phyloP scores from a whole-genome alignment of 2,113 vertebrate genomes.

The Plotosus lineatus region DNA sequence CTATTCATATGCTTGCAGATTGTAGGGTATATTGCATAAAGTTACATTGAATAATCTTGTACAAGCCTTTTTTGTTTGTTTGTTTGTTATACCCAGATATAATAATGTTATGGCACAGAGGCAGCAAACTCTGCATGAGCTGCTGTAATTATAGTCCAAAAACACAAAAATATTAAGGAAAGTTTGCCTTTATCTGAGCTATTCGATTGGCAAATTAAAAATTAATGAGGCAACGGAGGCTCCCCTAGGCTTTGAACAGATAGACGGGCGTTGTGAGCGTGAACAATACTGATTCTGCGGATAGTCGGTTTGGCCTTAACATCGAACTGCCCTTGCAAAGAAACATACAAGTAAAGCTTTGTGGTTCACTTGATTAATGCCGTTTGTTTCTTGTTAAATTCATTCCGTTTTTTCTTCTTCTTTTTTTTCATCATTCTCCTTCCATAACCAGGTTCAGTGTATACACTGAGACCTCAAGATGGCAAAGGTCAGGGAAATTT shows the following conservation, averaged over 20 bases:
- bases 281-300: constrained; percentile 51
- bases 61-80: background rate
- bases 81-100: background rate
- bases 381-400: constrained; percentile 52
- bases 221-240: constrained; percentile 72
- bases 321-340: constrained; percentile 19
- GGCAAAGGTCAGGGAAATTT: background rate
- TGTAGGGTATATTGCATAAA: background rate
- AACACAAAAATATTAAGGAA: constrained; percentile 60
- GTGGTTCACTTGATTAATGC: constrained; percentile 9
- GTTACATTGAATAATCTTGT: background rate
- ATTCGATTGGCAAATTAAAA: constrained; percentile 78
- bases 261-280: constrained; percentile 55
- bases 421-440: background rate
- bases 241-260: constrained; percentile 55
- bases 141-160: constrained; percentile 43
- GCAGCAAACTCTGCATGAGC: constrained; percentile 21
- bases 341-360: constrained; percentile 36
- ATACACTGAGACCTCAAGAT: background rate
- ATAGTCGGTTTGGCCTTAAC: constrained; percentile 56
- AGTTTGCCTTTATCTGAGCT: constrained; percentile 69
- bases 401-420: constrained; percentile 27
- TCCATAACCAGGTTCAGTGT: background rate
- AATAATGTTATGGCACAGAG: constrained; percentile 22
- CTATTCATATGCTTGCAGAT: background rate